Evolutionary conservation across 2,888 invertebrate species (phyloP).

Genomic region (Cinara cedri): DNA sequence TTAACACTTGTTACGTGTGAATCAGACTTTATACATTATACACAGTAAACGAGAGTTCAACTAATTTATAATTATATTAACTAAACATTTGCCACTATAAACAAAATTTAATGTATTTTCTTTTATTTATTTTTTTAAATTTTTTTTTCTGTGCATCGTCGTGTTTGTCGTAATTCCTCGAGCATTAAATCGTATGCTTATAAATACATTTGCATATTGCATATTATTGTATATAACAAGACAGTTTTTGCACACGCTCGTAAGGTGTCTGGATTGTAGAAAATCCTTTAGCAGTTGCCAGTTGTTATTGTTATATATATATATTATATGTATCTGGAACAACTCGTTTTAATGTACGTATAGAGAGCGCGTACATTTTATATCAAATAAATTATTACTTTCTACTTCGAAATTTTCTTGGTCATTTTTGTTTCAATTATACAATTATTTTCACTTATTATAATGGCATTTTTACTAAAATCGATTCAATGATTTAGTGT

Average conservation of each 20-base stretch:
- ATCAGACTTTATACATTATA: no score
- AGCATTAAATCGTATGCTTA: no score
- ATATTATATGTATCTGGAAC: not conserved
- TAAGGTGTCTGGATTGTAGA: not conserved
- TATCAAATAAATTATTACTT: constrained; percentile 29
- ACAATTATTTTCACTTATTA: not conserved
- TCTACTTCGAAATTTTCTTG: constrained; percentile 3
- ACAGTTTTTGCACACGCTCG: not conserved
- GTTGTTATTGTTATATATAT: not conserved
- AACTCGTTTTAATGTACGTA: not conserved
- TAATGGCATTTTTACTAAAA: no score
- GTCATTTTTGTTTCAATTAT: not conserved
- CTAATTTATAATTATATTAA: no score
- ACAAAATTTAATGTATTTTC: no score
- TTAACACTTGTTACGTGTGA: no score
- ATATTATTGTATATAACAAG: no score
- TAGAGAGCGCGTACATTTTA: not conserved
- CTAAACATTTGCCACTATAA: no score
- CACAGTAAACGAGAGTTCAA: no score
- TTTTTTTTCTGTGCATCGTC: no score
- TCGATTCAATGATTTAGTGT: not conserved
- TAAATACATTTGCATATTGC: not conserved
- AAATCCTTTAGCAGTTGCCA: not conserved
- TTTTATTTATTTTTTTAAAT: no score
- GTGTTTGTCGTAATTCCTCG: no score